phyloP scores from a whole-genome alignment of 1,140 invertebrate species.

The Gryon sp. region DNA sequence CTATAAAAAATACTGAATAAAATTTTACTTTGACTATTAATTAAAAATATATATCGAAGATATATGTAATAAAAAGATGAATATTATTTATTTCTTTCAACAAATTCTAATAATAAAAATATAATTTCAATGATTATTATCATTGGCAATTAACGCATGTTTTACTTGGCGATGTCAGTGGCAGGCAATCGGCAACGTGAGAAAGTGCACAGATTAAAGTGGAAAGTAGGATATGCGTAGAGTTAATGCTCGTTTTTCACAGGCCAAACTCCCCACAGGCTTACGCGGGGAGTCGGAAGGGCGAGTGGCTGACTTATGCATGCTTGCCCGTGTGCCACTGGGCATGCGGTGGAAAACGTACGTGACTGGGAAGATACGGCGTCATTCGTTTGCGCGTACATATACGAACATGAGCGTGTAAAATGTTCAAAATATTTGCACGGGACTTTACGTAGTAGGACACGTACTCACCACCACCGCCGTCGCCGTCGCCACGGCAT shows the following conservation, averaged over 20 bases:
- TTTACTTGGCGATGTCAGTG: constrained; percentile 16
- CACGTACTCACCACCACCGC: no score
- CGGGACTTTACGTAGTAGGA: constrained; percentile 38
- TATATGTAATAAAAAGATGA: no score
- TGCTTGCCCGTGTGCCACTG: constrained; percentile 64
- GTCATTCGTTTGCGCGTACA: constrained; percentile 44
- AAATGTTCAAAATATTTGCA: constrained; percentile 70
- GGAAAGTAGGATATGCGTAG: constrained; percentile 50
- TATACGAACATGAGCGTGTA: constrained; percentile 48
- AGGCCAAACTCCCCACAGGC: constrained; percentile 19
- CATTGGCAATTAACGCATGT: constrained; percentile 7
- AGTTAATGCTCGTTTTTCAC: constrained; percentile 28
- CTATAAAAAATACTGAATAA: no score
- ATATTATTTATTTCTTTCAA: no score
- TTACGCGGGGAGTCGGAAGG: constrained; percentile 12
- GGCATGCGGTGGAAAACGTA: constrained; percentile 66
- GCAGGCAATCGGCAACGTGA: constrained; percentile 27
- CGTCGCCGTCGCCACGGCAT: background rate
- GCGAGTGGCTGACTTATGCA: constrained; percentile 72
- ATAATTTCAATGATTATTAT: background rate
- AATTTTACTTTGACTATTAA: no score
- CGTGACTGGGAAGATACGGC: constrained; percentile 60
- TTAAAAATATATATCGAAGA: no score
- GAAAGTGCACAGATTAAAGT: constrained; percentile 29
- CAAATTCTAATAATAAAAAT: no score